Evolutionary conservation across 2,113 vertebrate species (phyloP), one percentile per base, ranked within the genome.

Genomic region (Catharus minimus): DNA sequence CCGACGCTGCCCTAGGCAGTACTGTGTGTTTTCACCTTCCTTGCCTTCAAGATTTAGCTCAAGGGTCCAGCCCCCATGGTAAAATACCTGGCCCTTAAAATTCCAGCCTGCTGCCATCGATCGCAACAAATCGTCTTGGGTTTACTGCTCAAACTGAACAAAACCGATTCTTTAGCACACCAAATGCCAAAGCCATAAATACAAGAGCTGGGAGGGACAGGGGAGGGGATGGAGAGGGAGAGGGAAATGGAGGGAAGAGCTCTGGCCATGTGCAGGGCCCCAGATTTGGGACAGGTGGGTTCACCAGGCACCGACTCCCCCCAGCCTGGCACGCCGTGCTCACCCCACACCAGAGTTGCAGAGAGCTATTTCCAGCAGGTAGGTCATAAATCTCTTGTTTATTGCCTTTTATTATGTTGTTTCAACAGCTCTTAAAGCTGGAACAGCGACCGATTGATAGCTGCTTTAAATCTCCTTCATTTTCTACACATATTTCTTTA

Each of bases 321-420:
- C 39, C 28, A 57, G 43, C 57, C 49, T 75, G 52, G 72, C 82
- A 36, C 22, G 0, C 43, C 6, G 13, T 4, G 47, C 47, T 89
- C 89, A 38, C 90, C 93, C 56, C 77, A 72, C 86, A 62, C 49
- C 84, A 69, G 80, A 66, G 91, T 62, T 85, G 80, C 82, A 94
- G 92, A 52, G 67, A 97, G 95, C 92, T 76, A 62, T 97, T 96
- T 97, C 85, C 52, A 67, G 90, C 93, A 97, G 97, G 95, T 95
- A 93, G 90, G 89, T 55, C 81, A 94, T 98, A 97, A 97, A 98
- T 98, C 93, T 95, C 89, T 44, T 43, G 18, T 97, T 98, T 98
- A 98, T 97, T 97, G 95, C 96, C 95, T 97, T 98, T 98, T 98
- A 98, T 98, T 97, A 97, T 98, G 97, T 98, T 98, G 97, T 98